Base-by-base conservation (phyloP, 1,140 invertebrate genomes). In the Apis laboriosa region DNA sequence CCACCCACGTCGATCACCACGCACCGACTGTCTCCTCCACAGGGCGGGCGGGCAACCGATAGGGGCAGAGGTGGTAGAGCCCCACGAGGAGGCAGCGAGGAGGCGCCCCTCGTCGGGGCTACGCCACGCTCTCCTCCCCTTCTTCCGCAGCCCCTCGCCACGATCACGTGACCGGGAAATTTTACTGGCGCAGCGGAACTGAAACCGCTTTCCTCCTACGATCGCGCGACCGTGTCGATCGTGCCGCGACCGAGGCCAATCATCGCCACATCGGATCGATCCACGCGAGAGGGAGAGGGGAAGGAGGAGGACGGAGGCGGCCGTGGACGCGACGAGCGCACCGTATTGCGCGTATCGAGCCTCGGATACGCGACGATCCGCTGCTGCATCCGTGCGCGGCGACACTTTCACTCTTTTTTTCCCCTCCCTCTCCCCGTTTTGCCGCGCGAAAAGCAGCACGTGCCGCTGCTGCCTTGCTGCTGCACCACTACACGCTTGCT, bases 161-260 rank as follows among this genome's bases (percentile, higher is more conserved):
- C 55, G 56, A 49, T 87, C 86, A 87, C 86, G 86, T 87, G 86
- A 87, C 63, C 34, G 67, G 82, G 77, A 84, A 84, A 68, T 87
- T 87, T 87, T 70, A 87, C 85, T 87, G 82, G 85, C 82, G 85
- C 85, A 87, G 86, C 82, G 82, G 74, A 84, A 80, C 67, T 75
- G 67, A 63, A 34, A 64, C 17, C 51, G 70, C 53, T 72, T 64
- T n/a, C 67, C 80, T 72, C n/a, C 55, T 17, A 7, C 55, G 66
- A 70, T 60, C 64, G 66, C 12, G 58, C 63, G 66, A 70, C 53
- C 64, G 66, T 9, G 56, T 34, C 34, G 34, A 43, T 67, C 21
- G 11, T 13, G 21, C 11, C 66, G 13, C 34, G 34, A 34, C 34
- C 34, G 34, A 34, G 34, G 34, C 19, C 8, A 21, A 17, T n/a